Conservation (phyloP, 2,113 vertebrate species). For the Taxidea taxus region DNA sequence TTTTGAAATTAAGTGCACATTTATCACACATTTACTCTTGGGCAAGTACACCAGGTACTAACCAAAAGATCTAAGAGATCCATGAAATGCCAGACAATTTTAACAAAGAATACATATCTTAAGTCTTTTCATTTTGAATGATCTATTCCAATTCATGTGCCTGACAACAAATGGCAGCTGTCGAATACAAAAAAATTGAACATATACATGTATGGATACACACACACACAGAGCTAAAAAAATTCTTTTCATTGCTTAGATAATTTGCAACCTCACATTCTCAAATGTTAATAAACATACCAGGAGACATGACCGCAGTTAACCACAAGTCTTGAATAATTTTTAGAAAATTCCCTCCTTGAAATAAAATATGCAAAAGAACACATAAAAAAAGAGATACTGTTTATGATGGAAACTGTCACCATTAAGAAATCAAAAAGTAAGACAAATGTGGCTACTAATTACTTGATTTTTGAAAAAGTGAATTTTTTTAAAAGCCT, state of each 20-base stretch:
- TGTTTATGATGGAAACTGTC: not conserved
- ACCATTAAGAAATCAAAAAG: constrained; percentile 13
- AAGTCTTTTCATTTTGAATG: constrained; percentile 27
- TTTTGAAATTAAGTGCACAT: constrained; percentile 36
- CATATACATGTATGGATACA: not conserved
- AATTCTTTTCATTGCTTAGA: not conserved
- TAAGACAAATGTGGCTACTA: not conserved
- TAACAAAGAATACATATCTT: not conserved
- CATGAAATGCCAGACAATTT: not conserved
- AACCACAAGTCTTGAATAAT: not conserved
- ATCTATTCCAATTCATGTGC: not conserved
- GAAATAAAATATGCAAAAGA: constrained; percentile 15
- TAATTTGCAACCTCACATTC: not conserved
- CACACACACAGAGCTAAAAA: not conserved
- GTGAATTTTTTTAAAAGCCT: not conserved
- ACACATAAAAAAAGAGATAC: not conserved
- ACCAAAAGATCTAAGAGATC: not conserved
- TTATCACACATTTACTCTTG: not conserved
- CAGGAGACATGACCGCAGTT: not conserved
- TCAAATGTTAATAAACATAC: not conserved
- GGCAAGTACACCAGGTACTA: not conserved
- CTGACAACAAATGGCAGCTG: not conserved
- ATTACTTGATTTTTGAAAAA: not conserved
- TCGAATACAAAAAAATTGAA: not conserved
- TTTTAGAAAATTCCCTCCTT: not conserved